Conservation (phyloP, 2,888 invertebrate species). For the Ethmia dodecea region DNA sequence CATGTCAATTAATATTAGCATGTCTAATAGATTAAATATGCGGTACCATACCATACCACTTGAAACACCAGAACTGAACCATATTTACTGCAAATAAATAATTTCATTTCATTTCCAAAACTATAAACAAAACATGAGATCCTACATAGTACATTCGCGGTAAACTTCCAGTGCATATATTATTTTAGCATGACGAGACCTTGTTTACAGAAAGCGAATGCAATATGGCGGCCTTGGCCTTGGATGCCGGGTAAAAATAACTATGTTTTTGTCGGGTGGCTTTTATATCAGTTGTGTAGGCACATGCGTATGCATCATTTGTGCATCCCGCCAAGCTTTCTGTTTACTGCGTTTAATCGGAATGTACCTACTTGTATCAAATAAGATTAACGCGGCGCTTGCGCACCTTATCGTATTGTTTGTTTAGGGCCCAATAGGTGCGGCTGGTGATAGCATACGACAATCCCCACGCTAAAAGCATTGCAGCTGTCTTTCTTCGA, state of each 20-base stretch:
- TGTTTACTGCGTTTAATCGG: neutral
- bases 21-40: too few species aligned
- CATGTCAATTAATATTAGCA: too few species aligned
- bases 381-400: conserved; percentile 13
- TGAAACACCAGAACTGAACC: too few species aligned
- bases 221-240: conserved; percentile 68
- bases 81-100: too few species aligned
- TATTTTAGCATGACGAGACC: conserved; percentile 24
- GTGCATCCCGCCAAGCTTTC: neutral
- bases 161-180: conserved; percentile 5
- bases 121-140: too few species aligned
- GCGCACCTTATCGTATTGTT: conserved; percentile 15
- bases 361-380: too few species aligned
- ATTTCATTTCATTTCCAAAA: too few species aligned
- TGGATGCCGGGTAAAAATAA: conserved; percentile 66
- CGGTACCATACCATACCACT: too few species aligned
- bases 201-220: conserved; percentile 63
- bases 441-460: neutral
- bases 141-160: too few species aligned
- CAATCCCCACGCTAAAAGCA: conserved; percentile 45
- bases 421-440: conserved; percentile 14
- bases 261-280: conserved; percentile 63
- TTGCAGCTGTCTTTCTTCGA: conserved; percentile 25
- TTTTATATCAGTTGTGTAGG: conserved; percentile 54
- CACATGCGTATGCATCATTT: conserved; percentile 6